Evolutionary conservation across 1,140 invertebrate genomes (phyloP).

Genomic region (Matsumurasca onukii): DNA sequence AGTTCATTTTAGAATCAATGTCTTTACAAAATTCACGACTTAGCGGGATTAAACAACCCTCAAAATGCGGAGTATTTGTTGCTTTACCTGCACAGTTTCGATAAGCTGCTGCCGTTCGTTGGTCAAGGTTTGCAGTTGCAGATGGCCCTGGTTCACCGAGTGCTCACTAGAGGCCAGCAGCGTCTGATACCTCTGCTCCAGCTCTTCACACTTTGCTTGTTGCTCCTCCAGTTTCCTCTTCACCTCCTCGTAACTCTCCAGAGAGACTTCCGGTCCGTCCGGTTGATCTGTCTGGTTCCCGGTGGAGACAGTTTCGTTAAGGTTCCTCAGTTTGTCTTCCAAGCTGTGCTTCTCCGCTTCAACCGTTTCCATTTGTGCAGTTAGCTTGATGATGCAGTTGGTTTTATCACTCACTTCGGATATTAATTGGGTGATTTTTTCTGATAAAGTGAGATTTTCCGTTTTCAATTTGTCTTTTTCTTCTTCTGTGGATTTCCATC

Average conservation of each 20-base stretch:
- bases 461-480: slow-evolving; percentile 19
- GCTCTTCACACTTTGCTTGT: background rate
- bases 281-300: slow-evolving; percentile 12
- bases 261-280: background rate
- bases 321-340: slow-evolving; percentile 12
- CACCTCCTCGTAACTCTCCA: background rate
- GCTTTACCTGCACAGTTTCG: slow-evolving; percentile 30
- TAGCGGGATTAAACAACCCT: no score
- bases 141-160: background rate
- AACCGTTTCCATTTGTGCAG: slow-evolving; percentile 9
- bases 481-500: slow-evolving; percentile 13
- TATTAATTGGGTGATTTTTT: background rate
- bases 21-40: no score
- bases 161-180: slow-evolving; percentile 14
- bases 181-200: slow-evolving; percentile 12
- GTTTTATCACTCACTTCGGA: slow-evolving; percentile 23
- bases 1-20: no score
- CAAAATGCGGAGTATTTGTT: no score
- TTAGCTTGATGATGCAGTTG: slow-evolving; percentile 5
- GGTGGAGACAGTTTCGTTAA: slow-evolving; percentile 5
- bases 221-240: slow-evolving; percentile 7
- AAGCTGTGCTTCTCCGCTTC: slow-evolving; percentile 4
- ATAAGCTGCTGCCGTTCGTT: slow-evolving; percentile 34
- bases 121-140: slow-evolving; percentile 19
- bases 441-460: slow-evolving; percentile 10